Conservation (phyloP, 2,797 vertebrate species). For the Myioborus melanocephalus region DNA sequence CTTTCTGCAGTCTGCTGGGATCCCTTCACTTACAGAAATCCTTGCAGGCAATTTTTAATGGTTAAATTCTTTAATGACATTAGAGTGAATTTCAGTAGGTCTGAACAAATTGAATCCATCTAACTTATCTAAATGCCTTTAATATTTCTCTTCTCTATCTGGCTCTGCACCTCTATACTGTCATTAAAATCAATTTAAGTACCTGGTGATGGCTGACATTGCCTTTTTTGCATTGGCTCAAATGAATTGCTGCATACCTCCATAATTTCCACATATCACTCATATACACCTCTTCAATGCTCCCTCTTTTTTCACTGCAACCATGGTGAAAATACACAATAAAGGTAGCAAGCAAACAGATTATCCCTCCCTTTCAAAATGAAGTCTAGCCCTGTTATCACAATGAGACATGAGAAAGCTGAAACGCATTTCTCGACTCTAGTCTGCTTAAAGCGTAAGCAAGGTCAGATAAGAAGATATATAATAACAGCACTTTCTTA, state of each 20-base stretch:
- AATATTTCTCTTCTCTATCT: background rate
- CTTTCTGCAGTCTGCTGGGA: background rate
- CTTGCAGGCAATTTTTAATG: background rate
- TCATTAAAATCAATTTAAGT: slow-evolving; percentile 16
- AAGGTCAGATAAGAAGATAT: background rate
- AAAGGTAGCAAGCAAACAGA: background rate
- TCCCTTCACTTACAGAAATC: background rate
- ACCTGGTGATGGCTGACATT: background rate
- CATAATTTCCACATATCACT: background rate
- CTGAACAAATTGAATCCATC: background rate
- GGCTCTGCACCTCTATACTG: background rate
- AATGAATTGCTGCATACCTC: background rate
- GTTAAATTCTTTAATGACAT: background rate
- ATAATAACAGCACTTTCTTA: background rate
- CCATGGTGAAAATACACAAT: background rate
- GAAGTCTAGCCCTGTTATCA: background rate
- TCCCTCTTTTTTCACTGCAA: background rate
- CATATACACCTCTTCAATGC: background rate
- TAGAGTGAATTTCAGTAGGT: background rate
- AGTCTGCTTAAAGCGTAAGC: background rate
- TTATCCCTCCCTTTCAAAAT: background rate
- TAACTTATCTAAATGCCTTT: background rate
- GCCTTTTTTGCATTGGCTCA: background rate
- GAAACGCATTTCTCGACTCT: background rate
- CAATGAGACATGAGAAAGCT: background rate